Percentiles rank a stretch among this genome's conserved stretches.
These are phyloP conservation scores for Chaunax sp. DNA, from an alignment of 2,797 vertebrate species.

Conservation along the genomic window DNA sequence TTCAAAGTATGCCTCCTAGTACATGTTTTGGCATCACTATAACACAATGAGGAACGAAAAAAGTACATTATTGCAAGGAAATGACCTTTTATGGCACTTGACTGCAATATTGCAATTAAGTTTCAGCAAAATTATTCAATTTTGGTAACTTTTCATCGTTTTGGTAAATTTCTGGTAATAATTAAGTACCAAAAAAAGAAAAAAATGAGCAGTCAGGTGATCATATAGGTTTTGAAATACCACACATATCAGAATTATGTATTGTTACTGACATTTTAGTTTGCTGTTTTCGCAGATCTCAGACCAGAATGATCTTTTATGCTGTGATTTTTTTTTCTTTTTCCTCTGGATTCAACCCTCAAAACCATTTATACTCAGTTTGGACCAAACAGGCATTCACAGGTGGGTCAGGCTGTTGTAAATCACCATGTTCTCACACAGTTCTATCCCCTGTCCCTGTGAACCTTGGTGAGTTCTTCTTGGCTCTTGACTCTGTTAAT, in stretches of 20 bases:
- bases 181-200: too few species aligned
- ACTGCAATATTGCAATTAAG: not conserved
- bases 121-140: not conserved
- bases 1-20: slow-evolving; percentile 13
- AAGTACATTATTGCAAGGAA: slow-evolving; percentile 6
- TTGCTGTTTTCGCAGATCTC: too few species aligned
- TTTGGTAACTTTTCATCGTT: not conserved
- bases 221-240: too few species aligned
- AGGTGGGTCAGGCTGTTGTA: slow-evolving; percentile 59
- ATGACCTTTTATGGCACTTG: slow-evolving; percentile 12
- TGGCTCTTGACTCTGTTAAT: slow-evolving; percentile 48
- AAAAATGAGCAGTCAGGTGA: too few species aligned
- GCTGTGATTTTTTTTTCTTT: too few species aligned
- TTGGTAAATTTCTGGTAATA: not conserved
- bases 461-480: slow-evolving; percentile 49
- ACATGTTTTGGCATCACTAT: slow-evolving; percentile 37
- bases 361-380: slow-evolving; percentile 33
- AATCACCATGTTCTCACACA: slow-evolving; percentile 54
- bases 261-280: too few species aligned
- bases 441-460: slow-evolving; percentile 40
- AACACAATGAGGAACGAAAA: slow-evolving; percentile 25
- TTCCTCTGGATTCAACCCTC: slow-evolving; percentile 18
- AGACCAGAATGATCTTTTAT: too few species aligned
- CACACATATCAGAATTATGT: too few species aligned
- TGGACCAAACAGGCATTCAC: slow-evolving; percentile 56